Conservation (phyloP, 2,113 vertebrate species). For the Drymodes brunneopygia region DNA sequence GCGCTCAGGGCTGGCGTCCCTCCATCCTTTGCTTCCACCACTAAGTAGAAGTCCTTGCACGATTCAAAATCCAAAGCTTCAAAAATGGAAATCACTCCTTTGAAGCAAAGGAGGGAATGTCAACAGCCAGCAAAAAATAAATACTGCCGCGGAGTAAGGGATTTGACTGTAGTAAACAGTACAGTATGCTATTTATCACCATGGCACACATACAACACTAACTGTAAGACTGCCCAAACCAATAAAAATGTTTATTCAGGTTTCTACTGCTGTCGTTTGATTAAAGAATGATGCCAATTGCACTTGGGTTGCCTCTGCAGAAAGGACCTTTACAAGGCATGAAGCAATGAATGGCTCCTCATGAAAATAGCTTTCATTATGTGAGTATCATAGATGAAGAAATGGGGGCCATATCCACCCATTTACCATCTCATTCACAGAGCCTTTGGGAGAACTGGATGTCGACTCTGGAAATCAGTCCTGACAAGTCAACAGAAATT, state of each 20-base stretch:
- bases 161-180: background rate
- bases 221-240: background rate
- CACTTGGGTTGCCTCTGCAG: background rate
- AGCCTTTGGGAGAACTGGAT: conserved; percentile 2
- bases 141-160: background rate
- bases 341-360: background rate
- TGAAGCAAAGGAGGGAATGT: conserved; percentile 37
- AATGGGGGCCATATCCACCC: background rate
- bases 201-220: background rate
- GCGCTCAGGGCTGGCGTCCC: conserved; percentile 88
- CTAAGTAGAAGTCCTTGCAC: conserved; percentile 90
- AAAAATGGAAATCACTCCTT: conserved; percentile 86
- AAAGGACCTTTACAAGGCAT: background rate
- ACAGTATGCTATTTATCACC: background rate
- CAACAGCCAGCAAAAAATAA: background rate
- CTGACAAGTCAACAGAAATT: conserved; percentile 35
- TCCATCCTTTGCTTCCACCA: conserved; percentile 92
- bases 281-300: background rate
- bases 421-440: background rate
- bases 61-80: conserved; percentile 89
- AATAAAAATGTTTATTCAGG: conserved; percentile 9
- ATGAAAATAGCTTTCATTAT: background rate
- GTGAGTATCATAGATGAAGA: background rate
- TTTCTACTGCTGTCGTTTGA: background rate
- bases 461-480: background rate